These are phyloP conservation scores for Augiades crinisus DNA, from an alignment of 2,888 invertebrate species.

Conservation along the genomic window DNA sequence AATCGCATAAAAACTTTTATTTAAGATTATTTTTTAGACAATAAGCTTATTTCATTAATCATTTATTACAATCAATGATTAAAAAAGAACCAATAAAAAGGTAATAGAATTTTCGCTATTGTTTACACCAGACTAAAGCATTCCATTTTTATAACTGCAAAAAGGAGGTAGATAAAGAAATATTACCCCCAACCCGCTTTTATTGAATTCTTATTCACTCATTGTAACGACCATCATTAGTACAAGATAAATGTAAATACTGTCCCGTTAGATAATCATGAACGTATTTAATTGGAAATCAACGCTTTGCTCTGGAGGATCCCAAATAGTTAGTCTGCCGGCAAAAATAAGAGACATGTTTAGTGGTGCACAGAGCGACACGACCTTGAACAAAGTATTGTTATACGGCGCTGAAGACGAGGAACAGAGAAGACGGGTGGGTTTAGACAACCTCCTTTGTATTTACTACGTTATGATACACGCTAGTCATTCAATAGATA, in stretches of 20 bases:
- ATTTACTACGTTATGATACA: slow-evolving; percentile 53
- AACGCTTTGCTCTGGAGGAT: neutral
- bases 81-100: too few relatives aligned
- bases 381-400: slow-evolving; percentile 52
- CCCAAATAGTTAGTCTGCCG: neutral
- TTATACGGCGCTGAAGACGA: slow-evolving; percentile 52
- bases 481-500: slow-evolving; percentile 50
- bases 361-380: slow-evolving; percentile 33
- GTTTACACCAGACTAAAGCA: too few relatives aligned
- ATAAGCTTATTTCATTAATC: too few relatives aligned
- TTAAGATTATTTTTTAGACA: too few relatives aligned
- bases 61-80: too few relatives aligned
- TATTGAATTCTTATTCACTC: too few relatives aligned
- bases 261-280: slow-evolving; percentile 29
- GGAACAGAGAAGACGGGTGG: slow-evolving; percentile 42
- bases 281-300: slow-evolving; percentile 35
- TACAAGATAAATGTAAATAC: neutral
- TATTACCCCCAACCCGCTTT: too few relatives aligned
- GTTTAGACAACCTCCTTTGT: slow-evolving; percentile 53
- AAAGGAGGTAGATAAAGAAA: too few relatives aligned
- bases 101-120: too few relatives aligned
- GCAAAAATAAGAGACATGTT: slow-evolving; percentile 12
- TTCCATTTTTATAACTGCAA: too few relatives aligned
- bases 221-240: too few relatives aligned
- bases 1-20: too few relatives aligned